Conservation (phyloP, 1,140 invertebrate genomes). For the Neelides sp. region DNA sequence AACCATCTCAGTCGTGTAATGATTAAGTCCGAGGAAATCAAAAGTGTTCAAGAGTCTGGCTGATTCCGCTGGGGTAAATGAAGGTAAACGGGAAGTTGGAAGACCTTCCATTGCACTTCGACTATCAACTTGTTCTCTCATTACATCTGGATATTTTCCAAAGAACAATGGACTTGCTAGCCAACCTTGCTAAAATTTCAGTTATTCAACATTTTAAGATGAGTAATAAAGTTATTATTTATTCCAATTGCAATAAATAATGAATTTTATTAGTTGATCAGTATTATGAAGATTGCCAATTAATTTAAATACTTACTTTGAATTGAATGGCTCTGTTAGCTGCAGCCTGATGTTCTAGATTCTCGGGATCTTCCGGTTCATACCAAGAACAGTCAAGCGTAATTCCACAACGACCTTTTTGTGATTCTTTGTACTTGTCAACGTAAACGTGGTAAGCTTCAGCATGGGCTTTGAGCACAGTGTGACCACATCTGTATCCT, state of each 20-base stretch:
- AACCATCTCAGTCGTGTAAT: slow-evolving; percentile 20
- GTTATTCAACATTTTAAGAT: too few relatives aligned
- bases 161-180: slow-evolving; percentile 47
- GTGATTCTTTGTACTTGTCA: slow-evolving; percentile 22
- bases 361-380: slow-evolving; percentile 41
- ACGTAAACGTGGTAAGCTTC: slow-evolving; percentile 34
- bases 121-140: slow-evolving; percentile 42
- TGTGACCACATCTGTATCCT: slow-evolving; percentile 42
- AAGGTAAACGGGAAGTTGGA: slow-evolving; percentile 40
- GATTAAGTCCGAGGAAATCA: slow-evolving; percentile 26
- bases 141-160: slow-evolving; percentile 49
- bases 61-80: slow-evolving; percentile 33
- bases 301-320: slow-evolving; percentile 33
- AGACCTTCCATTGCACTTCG: slow-evolving; percentile 44
- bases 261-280: too few relatives aligned
- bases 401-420: slow-evolving; percentile 44
- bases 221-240: too few relatives aligned
- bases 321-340: slow-evolving; percentile 41
- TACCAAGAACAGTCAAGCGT: slow-evolving; percentile 48
- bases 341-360: slow-evolving; percentile 40
- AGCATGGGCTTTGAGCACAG: slow-evolving; percentile 49
- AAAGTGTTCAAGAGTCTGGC: background rate
- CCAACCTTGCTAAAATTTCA: slow-evolving; percentile 45
- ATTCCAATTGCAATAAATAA: too few relatives aligned
- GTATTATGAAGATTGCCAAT: too few relatives aligned